Base-by-base conservation (phyloP, 2,797 vertebrate species). In the Knipowitschia caucasica region DNA sequence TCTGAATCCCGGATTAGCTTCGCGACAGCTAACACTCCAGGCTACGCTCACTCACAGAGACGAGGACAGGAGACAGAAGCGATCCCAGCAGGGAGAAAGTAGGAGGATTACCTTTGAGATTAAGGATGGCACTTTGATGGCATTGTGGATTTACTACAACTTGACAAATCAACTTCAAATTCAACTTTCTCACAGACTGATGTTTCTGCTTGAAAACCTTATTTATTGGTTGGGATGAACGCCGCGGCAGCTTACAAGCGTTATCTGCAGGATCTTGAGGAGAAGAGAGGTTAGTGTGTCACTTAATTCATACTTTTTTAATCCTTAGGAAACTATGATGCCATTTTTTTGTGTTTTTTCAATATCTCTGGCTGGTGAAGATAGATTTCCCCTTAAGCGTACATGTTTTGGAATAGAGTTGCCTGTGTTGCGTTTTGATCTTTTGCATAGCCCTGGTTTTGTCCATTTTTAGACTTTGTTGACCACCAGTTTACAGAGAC, bases 261-360 rank as follows among this genome's bases (percentile, higher is more conserved):
- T 78, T 92, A 79, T 73, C 89, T 92, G 64, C 89, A 78, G 78
- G 89, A 77, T 7, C 78, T 92, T 29, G 89, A 86, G 74, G 78
- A 89, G 69, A 92, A 92, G 80, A 82, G 81, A 92, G 90, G 91
- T 92, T 15, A 60, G 90, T 91, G 7, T 59, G 52, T 35, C 33
- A 10, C 29, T 46, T 57, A 40, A 11, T 61, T 61, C 36, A 59
- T 15, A 21, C 7, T 5, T 15, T 18, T 31, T 30, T 27, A n/a
- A n/a, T n/a, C n/a, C 24, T 18, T 10, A 26, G 61, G 10, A 21
- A 12, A 18, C 4, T 21, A 1, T 11, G 2, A 33, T n/a, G n/a
- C n/a, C n/a, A n/a, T n/a, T n/a, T n/a, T n/a, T n/a, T n/a, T n/a
- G n/a, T n/a, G n/a, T n/a, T n/a, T n/a, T n/a, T n/a, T n/a, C n/a